Conservation (phyloP, 2,113 vertebrate species). For the Orthonyx spaldingii region DNA sequence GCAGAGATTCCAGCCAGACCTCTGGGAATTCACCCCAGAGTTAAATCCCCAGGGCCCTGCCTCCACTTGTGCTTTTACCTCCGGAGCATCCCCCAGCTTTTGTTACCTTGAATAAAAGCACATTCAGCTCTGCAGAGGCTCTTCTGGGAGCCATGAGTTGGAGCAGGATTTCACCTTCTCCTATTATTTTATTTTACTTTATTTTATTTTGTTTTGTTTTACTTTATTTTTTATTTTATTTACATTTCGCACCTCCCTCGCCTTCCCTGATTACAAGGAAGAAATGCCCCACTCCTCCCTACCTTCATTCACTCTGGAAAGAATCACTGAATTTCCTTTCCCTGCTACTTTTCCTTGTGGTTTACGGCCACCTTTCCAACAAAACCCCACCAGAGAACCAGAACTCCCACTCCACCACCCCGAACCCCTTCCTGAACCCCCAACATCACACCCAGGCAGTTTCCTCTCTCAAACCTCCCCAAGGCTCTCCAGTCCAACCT, state of each 20-base stretch:
- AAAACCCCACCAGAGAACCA: background rate
- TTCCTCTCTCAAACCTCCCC: background rate
- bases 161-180: background rate
- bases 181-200: background rate
- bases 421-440: background rate
- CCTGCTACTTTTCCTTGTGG: background rate
- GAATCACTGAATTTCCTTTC: background rate
- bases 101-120: conserved; percentile 47
- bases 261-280: background rate
- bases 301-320: background rate
- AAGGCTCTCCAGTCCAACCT: background rate
- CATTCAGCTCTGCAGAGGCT: background rate
- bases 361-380: background rate
- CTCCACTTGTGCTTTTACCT: conserved; percentile 7
- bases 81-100: background rate
- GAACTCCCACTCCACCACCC: background rate
- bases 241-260: rapidly evolving
- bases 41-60: background rate
- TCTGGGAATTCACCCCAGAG: background rate
- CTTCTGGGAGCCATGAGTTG: background rate
- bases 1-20: background rate
- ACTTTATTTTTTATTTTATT: background rate
- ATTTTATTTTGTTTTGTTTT: no score
- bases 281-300: background rate
- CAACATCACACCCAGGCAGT: rapidly evolving